Percentiles rank a stretch among this genome's conserved stretches.
These are phyloP conservation scores for Aradophagus sp. DNA, from an alignment of 1,140 invertebrate species.

Conservation along the genomic window DNA sequence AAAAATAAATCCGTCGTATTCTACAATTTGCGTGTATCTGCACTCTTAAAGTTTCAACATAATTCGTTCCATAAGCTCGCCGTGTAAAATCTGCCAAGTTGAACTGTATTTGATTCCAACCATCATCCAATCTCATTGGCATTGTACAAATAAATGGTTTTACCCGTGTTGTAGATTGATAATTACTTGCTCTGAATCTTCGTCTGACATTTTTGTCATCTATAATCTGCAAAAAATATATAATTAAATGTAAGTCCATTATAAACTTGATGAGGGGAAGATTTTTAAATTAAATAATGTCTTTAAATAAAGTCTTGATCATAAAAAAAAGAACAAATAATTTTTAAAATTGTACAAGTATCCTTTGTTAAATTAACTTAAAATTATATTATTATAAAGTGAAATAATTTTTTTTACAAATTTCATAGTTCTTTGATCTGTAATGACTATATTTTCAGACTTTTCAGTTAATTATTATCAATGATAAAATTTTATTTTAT, in stretches of 20 bases:
- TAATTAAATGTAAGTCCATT: no score
- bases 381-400: no score
- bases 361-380: no score
- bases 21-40: constrained; percentile 99
- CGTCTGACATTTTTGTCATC: constrained; percentile 98
- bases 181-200: constrained; percentile 97
- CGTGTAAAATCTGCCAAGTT: constrained; percentile 99
- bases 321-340: no score
- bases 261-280: no score
- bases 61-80: constrained; percentile 98
- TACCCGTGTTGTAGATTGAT: constrained; percentile 97
- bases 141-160: constrained; percentile 99
- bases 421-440: no score
- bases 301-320: no score
- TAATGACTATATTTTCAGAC: constrained; percentile 11
- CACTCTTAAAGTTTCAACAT: constrained; percentile 97
- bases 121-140: constrained; percentile 98
- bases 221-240: constrained; percentile 81
- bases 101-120: constrained; percentile 99
- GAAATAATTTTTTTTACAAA: no score
- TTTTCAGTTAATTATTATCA: no score
- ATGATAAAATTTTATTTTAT: no score
- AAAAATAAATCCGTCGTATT: constrained; percentile 98
- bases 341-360: no score
- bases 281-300: no score